phyloP scores from a whole-genome alignment of 2,797 vertebrate genomes.

The Scleropages formosus region DNA sequence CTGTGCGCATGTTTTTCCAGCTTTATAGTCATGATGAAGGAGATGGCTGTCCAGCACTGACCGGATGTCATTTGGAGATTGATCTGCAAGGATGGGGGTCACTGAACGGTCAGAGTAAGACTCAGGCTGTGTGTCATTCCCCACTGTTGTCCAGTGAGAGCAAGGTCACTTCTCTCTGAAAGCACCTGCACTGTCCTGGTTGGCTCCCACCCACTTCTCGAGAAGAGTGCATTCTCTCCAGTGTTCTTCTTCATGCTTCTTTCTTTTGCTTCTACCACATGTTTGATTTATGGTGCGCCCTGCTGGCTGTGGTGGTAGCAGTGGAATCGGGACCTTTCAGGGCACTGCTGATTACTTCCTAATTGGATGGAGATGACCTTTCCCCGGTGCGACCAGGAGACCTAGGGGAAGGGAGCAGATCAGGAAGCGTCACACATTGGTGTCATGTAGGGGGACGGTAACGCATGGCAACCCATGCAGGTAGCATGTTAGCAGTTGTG shows the following conservation, averaged over 20 bases:
- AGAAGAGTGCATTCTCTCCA: no score
- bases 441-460: constrained; percentile 75
- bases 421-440: constrained; percentile 53
- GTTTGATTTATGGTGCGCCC: not conserved
- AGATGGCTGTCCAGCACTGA: constrained; percentile 44
- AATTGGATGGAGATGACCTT: constrained; percentile 93
- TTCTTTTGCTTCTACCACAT: not conserved
- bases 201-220: not conserved
- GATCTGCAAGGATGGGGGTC: constrained; percentile 59
- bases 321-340: constrained; percentile 65
- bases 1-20: constrained; percentile 36
- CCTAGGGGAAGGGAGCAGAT: constrained; percentile 54
- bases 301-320: not conserved
- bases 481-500: not conserved
- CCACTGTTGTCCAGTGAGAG: not conserved
- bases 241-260: no score
- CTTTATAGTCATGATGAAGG: constrained; percentile 39
- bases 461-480: constrained; percentile 63
- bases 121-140: not conserved
- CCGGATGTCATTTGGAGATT: constrained; percentile 60
- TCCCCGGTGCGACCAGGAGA: constrained; percentile 72
- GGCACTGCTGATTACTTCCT: constrained; percentile 90
- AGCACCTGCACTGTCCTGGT: no score
- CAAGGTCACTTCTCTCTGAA: not conserved
- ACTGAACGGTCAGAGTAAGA: constrained; percentile 52